These are phyloP conservation scores for Perodicticus potto DNA, from an alignment of 2,797 vertebrate genomes.

Conservation along the genomic window DNA sequence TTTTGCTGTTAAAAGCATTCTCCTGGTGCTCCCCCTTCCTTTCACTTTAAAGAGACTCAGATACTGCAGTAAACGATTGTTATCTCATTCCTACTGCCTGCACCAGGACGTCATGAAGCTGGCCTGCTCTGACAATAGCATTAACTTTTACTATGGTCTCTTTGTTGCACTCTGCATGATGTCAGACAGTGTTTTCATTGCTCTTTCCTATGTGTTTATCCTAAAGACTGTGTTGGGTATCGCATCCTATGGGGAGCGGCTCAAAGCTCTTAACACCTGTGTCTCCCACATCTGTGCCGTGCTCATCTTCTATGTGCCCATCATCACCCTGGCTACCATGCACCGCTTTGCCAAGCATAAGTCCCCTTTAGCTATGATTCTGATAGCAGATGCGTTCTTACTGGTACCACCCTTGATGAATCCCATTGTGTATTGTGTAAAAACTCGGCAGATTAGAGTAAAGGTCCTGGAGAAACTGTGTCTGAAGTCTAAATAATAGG, in stretches of 20 bases:
- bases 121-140: constrained; percentile 70
- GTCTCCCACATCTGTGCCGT: constrained; percentile 72
- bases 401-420: constrained; percentile 76
- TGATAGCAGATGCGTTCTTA: constrained; percentile 75
- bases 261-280: constrained; percentile 76
- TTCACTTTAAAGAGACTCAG: constrained; percentile 66
- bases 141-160: constrained; percentile 67
- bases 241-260: background rate
- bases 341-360: constrained; percentile 58
- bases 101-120: constrained; percentile 84
- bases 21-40: constrained; percentile 57
- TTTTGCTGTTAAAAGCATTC: constrained; percentile 57
- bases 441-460: constrained; percentile 53
- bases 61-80: constrained; percentile 39
- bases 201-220: constrained; percentile 64
- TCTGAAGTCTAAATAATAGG: constrained; percentile 51
- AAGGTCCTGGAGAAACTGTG: constrained; percentile 29
- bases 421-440: constrained; percentile 72
- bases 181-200: constrained; percentile 58
- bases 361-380: constrained; percentile 64
- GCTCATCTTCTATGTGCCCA: constrained; percentile 72
- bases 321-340: constrained; percentile 65
- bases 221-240: constrained; percentile 57
- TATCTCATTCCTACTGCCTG: constrained; percentile 85
- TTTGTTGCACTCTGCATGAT: constrained; percentile 57